phyloP scores from a whole-genome alignment of 35 echinoderm and acorn worm species.

The Chiridota heheva region DNA sequence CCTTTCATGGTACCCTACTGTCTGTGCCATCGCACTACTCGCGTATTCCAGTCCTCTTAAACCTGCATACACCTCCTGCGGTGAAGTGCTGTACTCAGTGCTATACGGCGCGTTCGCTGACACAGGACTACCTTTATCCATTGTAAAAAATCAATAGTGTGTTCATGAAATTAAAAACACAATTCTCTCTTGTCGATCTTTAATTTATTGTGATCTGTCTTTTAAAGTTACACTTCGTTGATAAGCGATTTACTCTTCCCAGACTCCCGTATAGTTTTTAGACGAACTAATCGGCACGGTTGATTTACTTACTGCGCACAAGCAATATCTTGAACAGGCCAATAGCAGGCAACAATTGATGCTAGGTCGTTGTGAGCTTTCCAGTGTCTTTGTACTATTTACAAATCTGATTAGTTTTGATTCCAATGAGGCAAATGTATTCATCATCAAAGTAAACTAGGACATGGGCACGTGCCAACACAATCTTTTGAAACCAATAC shows the following conservation, averaged over 20 bases:
- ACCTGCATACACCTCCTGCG: conserved; percentile 22
- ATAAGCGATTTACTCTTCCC: no score
- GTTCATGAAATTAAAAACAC: conserved; percentile 50
- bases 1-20: conserved; percentile 32
- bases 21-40: conserved; percentile 32
- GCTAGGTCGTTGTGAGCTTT: no score
- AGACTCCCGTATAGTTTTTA: no score
- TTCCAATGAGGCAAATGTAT: conserved; percentile 12
- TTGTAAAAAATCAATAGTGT: conserved; percentile 42
- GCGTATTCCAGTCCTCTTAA: conserved; percentile 30
- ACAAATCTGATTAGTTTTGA: conserved; percentile 37
- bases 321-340: no score
- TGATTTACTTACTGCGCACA: no score
- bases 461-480: conserved; percentile 24
- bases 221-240: no score
- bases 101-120: conserved; percentile 36
- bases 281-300: no score
- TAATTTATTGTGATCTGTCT: no score
- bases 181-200: no score
- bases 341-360: no score
- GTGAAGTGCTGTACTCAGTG: conserved; percentile 33
- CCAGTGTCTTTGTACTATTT: conserved; percentile 8
- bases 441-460: conserved; percentile 3
- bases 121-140: conserved; percentile 50
- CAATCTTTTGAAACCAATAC: no score